Evolutionary conservation across 2,113 vertebrate species (phyloP).

Genomic region (Cyanoliseus patagonus): DNA sequence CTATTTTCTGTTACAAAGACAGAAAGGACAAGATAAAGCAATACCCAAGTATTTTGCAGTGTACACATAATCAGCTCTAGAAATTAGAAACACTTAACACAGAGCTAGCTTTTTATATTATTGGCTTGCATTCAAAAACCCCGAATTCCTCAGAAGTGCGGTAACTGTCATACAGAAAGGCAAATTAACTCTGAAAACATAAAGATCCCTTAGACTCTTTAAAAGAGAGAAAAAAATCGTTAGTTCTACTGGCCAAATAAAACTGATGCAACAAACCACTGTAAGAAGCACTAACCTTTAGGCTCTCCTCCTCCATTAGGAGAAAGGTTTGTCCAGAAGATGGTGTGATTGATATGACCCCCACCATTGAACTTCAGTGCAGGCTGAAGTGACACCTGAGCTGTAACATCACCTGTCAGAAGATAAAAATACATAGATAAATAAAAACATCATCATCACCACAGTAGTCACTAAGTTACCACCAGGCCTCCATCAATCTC

Average conservation of each 20-base stretch:
- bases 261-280: not conserved
- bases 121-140: not conserved
- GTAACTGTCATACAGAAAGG: not conserved
- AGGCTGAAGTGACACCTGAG: constrained; percentile 89
- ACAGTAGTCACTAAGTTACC: not conserved
- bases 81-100: not conserved
- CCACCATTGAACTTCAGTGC: constrained; percentile 95
- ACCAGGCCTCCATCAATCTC: not conserved
- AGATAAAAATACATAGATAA: not conserved
- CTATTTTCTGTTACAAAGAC: not conserved
- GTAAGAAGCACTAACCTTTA: constrained; percentile 77
- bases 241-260: not conserved
- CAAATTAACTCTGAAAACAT: not conserved
- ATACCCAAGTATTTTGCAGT: not conserved
- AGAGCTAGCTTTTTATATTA: not conserved
- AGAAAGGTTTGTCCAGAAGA: constrained; percentile 98
- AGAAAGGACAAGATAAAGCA: not conserved
- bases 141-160: not conserved
- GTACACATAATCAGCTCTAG: not conserved
- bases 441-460: not conserved
- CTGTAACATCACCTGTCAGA: constrained; percentile 86
- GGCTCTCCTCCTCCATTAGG: constrained; percentile 91
- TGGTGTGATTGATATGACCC: constrained; percentile 94
- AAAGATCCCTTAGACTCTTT: not conserved
- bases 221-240: not conserved